Conservation (phyloP, 2,113 vertebrate genomes). For the Oncorhynchus clarkii region DNA sequence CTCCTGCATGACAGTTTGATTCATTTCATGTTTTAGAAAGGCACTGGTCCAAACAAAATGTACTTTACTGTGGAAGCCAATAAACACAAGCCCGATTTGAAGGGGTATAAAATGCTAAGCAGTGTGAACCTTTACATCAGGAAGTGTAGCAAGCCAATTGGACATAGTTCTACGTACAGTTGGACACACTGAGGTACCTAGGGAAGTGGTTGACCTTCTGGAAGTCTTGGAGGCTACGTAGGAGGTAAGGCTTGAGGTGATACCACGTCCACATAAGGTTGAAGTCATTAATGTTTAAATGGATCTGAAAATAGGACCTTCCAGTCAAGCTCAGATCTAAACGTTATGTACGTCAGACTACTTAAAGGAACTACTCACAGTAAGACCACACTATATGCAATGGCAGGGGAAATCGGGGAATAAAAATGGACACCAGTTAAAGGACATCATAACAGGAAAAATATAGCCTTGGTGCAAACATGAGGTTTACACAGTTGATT, state of each 20-base stretch:
- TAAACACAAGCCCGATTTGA: slow-evolving; percentile 47
- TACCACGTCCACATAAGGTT: slow-evolving; percentile 98
- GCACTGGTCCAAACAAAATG: slow-evolving; percentile 56
- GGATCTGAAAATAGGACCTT: slow-evolving; percentile 73
- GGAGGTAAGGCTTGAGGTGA: slow-evolving; percentile 89
- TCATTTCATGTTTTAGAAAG: slow-evolving; percentile 57
- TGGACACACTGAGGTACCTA: slow-evolving; percentile 71
- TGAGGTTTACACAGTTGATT: slow-evolving; percentile 5
- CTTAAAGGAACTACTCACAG: too few relatives aligned
- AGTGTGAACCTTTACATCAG: slow-evolving; percentile 3
- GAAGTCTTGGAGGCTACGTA: slow-evolving; percentile 88
- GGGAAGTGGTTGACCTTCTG: slow-evolving; percentile 99
- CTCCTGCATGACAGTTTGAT: slow-evolving; percentile 53
- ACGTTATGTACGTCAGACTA: neutral
- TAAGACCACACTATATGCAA: neutral
- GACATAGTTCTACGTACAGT: too few relatives aligned
- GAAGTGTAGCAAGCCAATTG: too few relatives aligned
- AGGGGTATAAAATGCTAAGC: slow-evolving; percentile 25
- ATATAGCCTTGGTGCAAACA: neutral
- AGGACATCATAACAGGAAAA: slow-evolving; percentile 2
- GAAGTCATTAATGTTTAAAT: slow-evolving; percentile 89
- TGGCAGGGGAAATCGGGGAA: neutral
- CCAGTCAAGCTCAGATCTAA: neutral
- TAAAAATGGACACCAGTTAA: too few relatives aligned
- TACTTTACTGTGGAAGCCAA: slow-evolving; percentile 54